phyloP scores from a whole-genome alignment of 2,888 invertebrate species.

The Drosophila subsilvestris region DNA sequence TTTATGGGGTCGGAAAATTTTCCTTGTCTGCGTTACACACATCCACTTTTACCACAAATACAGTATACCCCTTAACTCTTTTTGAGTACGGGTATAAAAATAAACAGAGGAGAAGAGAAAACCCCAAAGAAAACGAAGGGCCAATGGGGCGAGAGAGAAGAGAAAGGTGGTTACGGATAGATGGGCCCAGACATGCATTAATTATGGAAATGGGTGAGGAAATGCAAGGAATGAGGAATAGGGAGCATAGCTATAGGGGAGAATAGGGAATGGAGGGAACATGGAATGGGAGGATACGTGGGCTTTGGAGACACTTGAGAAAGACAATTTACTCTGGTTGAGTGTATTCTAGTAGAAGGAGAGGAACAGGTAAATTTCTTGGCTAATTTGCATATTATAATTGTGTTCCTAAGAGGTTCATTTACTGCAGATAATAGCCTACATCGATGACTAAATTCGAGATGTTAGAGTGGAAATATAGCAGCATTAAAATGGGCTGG shows the following conservation, averaged over 20 bases:
- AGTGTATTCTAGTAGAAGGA: background rate
- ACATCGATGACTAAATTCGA: background rate
- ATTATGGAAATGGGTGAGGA: slow-evolving; percentile 20
- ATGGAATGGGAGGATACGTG: slow-evolving; percentile 8
- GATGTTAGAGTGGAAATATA: background rate
- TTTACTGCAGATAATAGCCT: background rate
- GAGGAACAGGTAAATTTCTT: slow-evolving; percentile 7
- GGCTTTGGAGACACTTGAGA: slow-evolving; percentile 11
- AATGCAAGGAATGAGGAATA: background rate
- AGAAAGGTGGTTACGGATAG: slow-evolving; percentile 17
- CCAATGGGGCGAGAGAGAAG: background rate
- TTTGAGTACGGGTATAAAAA: too few relatives aligned
- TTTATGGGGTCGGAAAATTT: too few relatives aligned
- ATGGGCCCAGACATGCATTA: slow-evolving; percentile 20
- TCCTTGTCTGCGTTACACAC: too few relatives aligned
- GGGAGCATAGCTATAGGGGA: too few relatives aligned
- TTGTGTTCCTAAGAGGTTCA: slow-evolving; percentile 3
- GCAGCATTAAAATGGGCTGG: background rate
- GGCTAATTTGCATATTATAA: slow-evolving; percentile 26
- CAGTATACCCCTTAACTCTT: too few relatives aligned
- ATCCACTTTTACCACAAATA: too few relatives aligned
- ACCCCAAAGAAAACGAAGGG: background rate
- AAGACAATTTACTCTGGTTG: slow-evolving; percentile 6
- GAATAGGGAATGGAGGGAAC: background rate
- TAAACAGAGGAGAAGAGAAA: background rate